phyloP scores from a whole-genome alignment of 2,888 invertebrate genomes.

The Drosophila anomalata region DNA sequence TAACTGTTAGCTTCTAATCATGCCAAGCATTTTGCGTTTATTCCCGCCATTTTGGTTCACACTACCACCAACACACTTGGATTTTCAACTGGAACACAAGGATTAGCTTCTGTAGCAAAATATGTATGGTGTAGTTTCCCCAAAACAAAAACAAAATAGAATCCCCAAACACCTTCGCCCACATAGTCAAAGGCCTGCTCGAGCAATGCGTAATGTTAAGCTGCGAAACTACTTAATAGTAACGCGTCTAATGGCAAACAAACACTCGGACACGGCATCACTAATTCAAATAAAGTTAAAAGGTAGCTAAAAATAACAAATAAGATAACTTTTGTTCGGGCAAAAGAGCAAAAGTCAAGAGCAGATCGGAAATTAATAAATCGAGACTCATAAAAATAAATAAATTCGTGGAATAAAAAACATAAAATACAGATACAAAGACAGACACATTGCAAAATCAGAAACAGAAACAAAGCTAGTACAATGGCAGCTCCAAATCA shows the following conservation, averaged over 20 bases:
- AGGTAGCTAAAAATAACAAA: constrained; percentile 46
- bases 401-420: constrained; percentile 14
- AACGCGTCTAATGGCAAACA: constrained; percentile 2
- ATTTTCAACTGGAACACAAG: constrained; percentile 12
- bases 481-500: constrained; percentile 58
- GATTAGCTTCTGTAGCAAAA: constrained; percentile 23
- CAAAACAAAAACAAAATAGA: background rate
- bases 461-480: constrained; percentile 12
- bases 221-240: constrained; percentile 28
- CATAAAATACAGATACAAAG: constrained; percentile 21
- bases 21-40: constrained; percentile 71
- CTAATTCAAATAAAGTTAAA: constrained; percentile 45
- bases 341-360: constrained; percentile 44
- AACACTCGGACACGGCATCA: constrained; percentile 28
- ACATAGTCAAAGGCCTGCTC: constrained; percentile 8
- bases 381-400: constrained; percentile 48
- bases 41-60: constrained; percentile 17
- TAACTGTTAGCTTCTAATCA: constrained; percentile 70
- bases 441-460: constrained; percentile 9
- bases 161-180: constrained; percentile 6
- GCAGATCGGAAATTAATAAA: constrained; percentile 43
- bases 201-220: constrained; percentile 25
- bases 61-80: background rate
- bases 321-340: constrained; percentile 37
- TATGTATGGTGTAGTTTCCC: constrained; percentile 20